A percentile compares a stretch with the other conserved stretches of the same genome.
These are phyloP conservation scores for Lissocephala sabroskyi DNA, from an alignment of 2,888 invertebrate species.

Conservation along the genomic window DNA sequence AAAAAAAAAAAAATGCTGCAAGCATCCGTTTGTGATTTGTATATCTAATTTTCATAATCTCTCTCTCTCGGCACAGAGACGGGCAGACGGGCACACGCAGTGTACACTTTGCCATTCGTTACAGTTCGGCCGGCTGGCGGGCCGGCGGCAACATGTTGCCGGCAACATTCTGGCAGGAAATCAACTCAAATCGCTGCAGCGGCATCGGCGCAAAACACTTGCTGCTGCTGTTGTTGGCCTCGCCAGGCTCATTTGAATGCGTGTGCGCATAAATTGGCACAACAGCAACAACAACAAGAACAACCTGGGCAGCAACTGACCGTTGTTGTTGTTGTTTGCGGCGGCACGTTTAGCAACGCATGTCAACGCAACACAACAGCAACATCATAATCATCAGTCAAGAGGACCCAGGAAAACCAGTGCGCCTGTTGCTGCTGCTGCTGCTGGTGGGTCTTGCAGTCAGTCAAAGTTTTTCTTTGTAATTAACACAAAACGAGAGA, in stretches of 20 bases:
- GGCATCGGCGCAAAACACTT: constrained; percentile 1
- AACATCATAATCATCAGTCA: constrained; percentile 18
- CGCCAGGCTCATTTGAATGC: constrained; percentile 54
- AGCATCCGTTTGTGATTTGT: constrained; percentile 65
- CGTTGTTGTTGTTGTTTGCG: too few relatives aligned
- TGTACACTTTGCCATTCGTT: constrained; percentile 40
- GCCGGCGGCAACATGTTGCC: constrained; percentile 30
- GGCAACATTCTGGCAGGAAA: constrained; percentile 57
- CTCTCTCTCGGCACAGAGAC: constrained; percentile 6
- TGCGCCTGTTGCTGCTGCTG: constrained; percentile 1
- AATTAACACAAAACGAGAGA: constrained; percentile 54
- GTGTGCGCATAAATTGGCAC: constrained; percentile 23
- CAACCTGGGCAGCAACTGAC: not conserved
- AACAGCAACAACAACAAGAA: constrained; percentile 11
- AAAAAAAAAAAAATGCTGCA: constrained; percentile 22
- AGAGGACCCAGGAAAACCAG: too few relatives aligned
- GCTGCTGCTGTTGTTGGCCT: not conserved
- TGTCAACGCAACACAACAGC: constrained; percentile 62
- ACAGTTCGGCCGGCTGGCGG: constrained; percentile 22
- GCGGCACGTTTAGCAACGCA: constrained; percentile 68
- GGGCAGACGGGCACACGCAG: not conserved
- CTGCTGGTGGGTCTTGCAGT: constrained; percentile 1
- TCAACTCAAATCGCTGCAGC: constrained; percentile 57
- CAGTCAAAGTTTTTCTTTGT: constrained; percentile 35
- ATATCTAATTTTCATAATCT: constrained; percentile 65